Base-by-base conservation (phyloP, 1,140 invertebrate genomes). In the Parasteatoda tepidariorum region DNA sequence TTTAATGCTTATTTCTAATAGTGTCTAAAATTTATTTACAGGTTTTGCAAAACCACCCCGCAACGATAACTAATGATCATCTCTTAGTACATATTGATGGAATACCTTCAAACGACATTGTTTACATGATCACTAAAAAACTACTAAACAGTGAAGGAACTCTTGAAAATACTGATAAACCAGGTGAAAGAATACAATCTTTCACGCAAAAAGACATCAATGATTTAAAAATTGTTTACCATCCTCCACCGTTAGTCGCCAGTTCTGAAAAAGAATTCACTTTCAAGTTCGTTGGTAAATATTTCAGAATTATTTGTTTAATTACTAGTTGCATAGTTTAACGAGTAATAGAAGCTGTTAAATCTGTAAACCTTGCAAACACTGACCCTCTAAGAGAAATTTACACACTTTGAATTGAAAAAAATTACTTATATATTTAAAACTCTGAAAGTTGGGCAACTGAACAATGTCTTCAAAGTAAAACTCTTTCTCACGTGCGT, bases 171-270 rank as follows among this genome's bases (percentile, higher is more conserved):
- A 15, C 67, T 2, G 62, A 83, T 11, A 57, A 83, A 13, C 81
- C 81, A 18, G 81, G 81, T 24, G 15, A 31, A 18, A 22, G 30
- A 24, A 13, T 83, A 13, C 70, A 74, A 26, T 74, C 70, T 34
- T 83, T 83, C 41, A 83, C 81, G n/a, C 81, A 83, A 38, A 55
- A 55, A 54, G 81, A 83, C 18, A 41, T 83, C 13, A 30, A 83
- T 34, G 38, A 66, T 38, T 22, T 74, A 62, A 83, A 83, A 22
- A 83, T 83, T 13, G 48, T 83, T 22, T 83, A 83, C 41, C 70
- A 83, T 38, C 61, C 81, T 15, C 71, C 81, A 30, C 34, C 78
- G 18, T 82, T 70, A 48, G 31, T 11, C 7, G 78, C 28, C 22
- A 5, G 24, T 3, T 41, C 54, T 13, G 78, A 82, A 61, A 71